These are phyloP conservation scores for Sitta europaea DNA, from an alignment of 2,113 vertebrate species.

Conservation along the genomic window DNA sequence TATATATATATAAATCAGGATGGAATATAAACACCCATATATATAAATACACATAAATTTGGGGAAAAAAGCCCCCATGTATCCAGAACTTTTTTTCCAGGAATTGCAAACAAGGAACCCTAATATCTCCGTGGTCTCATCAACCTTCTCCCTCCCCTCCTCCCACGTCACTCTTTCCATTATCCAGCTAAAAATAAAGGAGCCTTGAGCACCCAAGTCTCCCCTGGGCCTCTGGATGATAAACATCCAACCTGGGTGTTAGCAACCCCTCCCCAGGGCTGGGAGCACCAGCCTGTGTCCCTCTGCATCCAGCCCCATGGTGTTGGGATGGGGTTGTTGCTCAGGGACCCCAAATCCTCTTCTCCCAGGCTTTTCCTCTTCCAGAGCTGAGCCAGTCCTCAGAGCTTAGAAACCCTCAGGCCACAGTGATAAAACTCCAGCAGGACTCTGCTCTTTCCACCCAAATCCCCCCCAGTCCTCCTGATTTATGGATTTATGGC, in stretches of 20 bases:
- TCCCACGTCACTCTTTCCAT: background rate
- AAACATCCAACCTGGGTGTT: background rate
- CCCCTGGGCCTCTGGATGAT: background rate
- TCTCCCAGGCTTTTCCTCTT: background rate
- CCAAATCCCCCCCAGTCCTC: rapidly evolving
- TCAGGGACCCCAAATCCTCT: background rate
- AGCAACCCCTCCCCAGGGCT: background rate
- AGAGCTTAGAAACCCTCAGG: background rate
- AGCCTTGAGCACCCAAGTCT: background rate
- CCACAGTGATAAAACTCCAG: background rate
- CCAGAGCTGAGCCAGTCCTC: background rate
- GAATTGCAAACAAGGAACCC: background rate
- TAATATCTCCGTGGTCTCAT: background rate
- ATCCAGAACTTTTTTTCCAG: background rate
- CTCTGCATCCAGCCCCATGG: background rate
- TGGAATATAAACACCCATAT: background rate
- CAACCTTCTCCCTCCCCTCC: background rate
- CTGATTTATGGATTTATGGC: rapidly evolving
- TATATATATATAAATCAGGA: background rate
- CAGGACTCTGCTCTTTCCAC: background rate
- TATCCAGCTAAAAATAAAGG: background rate
- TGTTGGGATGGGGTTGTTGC: background rate
- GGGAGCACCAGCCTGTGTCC: background rate
- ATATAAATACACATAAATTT: background rate
- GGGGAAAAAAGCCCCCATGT: too few relatives aligned